Evolutionary conservation across 2,888 invertebrate genomes (phyloP).

Genomic region (Coecobrya sp.): DNA sequence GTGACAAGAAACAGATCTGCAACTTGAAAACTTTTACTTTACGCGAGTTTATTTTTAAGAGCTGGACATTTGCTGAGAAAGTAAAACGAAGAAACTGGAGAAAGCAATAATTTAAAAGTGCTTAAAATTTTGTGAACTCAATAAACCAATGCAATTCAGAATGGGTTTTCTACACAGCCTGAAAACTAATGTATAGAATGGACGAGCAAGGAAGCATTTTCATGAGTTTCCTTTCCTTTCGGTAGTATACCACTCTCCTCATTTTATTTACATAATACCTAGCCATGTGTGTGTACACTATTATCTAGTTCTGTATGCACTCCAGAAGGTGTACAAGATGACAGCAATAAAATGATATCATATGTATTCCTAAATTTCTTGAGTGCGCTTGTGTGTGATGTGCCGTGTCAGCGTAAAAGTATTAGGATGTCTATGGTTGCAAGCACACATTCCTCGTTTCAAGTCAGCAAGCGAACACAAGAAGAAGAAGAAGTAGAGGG

Average conservation of each 20-base stretch:
- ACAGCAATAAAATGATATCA: conserved; percentile 4
- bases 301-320: neutral
- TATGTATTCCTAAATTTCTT: neutral
- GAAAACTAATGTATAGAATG: neutral
- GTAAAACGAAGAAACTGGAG: neutral
- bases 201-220: neutral
- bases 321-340: neutral
- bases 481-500: neutral
- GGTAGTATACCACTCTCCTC: no score
- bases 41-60: neutral
- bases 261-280: neutral
- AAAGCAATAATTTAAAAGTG: neutral
- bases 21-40: no score
- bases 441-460: neutral
- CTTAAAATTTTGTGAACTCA: neutral
- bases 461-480: neutral
- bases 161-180: neutral
- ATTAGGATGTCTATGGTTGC: neutral
- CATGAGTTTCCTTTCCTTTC: conserved; percentile 26
- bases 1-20: no score
- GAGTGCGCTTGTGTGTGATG: neutral
- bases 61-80: neutral
- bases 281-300: neutral
- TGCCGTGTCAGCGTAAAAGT: conserved; percentile 30
- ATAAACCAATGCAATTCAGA: neutral